Percentiles rank a stretch among this genome's conserved stretches.
Conservation (phyloP, 2,113 vertebrate species). For the Brachypteracias leptosomus region DNA sequence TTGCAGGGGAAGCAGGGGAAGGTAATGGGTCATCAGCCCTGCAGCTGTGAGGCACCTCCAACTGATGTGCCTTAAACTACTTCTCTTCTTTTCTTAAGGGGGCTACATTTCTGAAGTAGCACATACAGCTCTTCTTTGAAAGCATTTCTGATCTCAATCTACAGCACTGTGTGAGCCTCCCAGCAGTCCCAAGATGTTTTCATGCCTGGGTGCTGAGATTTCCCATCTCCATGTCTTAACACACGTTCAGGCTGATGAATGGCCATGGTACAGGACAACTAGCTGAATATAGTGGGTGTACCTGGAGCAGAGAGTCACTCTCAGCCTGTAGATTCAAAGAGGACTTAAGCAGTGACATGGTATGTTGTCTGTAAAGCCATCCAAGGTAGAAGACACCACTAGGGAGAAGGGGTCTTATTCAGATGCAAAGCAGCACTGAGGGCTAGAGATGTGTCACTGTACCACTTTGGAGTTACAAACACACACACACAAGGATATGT, state of each 20-base stretch:
- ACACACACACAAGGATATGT: neutral
- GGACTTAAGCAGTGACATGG: neutral
- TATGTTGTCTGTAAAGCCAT: neutral
- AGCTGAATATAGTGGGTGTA: neutral
- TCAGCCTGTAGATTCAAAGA: neutral
- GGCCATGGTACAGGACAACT: fast-evolving
- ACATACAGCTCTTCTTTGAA: neutral
- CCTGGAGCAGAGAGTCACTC: neutral
- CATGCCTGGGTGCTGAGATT: neutral
- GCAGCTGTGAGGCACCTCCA: neutral
- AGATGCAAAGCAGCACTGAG: neutral
- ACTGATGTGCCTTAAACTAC: neutral
- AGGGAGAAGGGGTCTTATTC: neutral
- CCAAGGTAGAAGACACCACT: neutral
- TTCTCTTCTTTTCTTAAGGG: neutral
- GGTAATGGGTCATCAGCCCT: neutral
- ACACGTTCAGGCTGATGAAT: neutral
- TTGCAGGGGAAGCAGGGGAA: neutral
- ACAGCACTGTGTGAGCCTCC: neutral
- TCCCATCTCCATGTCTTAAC: neutral
- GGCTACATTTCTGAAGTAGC: fast-evolving
- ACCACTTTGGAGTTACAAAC: neutral
- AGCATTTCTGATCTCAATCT: neutral
- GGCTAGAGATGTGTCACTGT: neutral
- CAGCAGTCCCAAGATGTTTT: too few species aligned